Evolutionary conservation across 2,797 vertebrate genomes (phyloP), one percentile per base, ranked within the genome.

Genomic region (Danio albolineatus): DNA sequence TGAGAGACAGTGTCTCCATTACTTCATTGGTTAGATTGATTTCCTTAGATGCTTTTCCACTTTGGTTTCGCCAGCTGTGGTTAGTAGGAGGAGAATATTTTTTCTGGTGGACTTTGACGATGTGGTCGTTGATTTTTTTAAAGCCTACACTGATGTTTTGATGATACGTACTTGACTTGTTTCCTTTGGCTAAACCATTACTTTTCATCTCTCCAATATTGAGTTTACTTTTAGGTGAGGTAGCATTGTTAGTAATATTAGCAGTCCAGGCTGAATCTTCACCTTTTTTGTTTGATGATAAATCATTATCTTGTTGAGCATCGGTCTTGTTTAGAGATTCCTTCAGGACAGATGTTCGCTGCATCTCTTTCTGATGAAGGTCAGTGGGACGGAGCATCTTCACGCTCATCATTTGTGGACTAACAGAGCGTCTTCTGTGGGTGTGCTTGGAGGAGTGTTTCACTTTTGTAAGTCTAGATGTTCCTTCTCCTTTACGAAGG

Each of bases 51-150:
- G 38, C 59, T 48, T 81, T 12, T 81, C 83, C 72, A 54, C 66
- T 19, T 72, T 49, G 82, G 19, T 64, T 46, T 43, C 54, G 49
- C 85, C 85, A 75, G 65, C 6, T 51, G 57, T 36, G 10, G 14
- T 87, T 86, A 85, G 84, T 56, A 67, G 19, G 10, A 71, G 12
- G 0, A 49, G 46, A 2, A 2, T 7, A 69, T 70, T 74, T 79
- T 10, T 19, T 76, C 70, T 0, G 0, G 12, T 48, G 56, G 81
- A 91, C 83, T 88, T 90, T 91, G 65, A 88, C 82, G 66, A 89
- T 92, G 83, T 83, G 92, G 80, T 90, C 90, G 17, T 90, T 91
- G 5, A 86, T n/a, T 19, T 84, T 88, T 83, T 91, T 90, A 89
- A 95, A 95, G 36, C 80, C 80, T 74, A 87, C 80, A 75, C 43